Conservation (phyloP, 2,113 vertebrate species). For the Scytalopus superciliaris region DNA sequence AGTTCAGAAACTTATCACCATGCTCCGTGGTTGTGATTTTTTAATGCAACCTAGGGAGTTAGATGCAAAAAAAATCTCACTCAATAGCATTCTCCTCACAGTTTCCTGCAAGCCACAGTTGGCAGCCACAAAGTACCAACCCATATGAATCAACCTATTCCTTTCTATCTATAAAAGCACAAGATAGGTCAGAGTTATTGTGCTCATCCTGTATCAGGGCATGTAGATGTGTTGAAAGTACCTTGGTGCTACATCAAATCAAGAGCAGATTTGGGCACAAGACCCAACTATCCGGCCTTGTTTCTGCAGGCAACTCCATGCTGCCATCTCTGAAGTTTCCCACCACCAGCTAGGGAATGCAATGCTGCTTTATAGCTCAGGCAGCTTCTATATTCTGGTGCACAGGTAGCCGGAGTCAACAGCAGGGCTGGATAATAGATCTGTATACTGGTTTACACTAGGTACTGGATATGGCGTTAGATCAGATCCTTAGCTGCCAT, state of each 20-base stretch:
- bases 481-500: fast-evolving
- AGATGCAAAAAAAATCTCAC: not conserved
- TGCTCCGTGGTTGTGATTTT: not conserved
- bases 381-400: not conserved
- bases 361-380: not conserved
- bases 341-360: not conserved
- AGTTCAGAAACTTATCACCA: not conserved
- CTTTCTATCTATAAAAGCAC: not conserved
- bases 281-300: not conserved
- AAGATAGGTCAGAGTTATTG: not conserved
- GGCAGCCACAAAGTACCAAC: not conserved
- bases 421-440: not conserved
- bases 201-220: not conserved
- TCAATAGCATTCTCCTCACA: not conserved
- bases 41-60: not conserved
- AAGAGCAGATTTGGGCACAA: not conserved
- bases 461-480: not conserved
- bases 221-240: not conserved
- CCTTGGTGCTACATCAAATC: not conserved
- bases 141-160: not conserved
- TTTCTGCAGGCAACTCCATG: fast-evolving
- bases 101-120: not conserved
- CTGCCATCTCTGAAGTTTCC: not conserved
- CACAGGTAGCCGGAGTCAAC: not conserved
- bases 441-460: not conserved